Evolutionary conservation across 2,113 vertebrate species (phyloP), one percentile per base, ranked within the genome.

Genomic region (Axis porcinus): DNA sequence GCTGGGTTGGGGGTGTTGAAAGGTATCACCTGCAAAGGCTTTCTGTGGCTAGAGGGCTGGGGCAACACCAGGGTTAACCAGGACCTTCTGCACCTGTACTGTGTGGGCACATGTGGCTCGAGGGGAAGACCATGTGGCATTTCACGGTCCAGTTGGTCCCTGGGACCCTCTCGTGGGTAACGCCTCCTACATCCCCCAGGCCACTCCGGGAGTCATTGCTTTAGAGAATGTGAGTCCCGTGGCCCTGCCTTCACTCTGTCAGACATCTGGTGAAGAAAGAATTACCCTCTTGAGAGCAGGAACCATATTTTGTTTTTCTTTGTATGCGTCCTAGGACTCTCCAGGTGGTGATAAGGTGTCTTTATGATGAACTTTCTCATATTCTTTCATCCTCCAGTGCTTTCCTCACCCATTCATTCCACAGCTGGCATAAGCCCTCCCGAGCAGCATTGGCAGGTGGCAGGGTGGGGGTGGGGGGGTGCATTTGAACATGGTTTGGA

Each of bases 391-490:
- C 14, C 36, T 2, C 50, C 30, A 23, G 3, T 19, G n/a, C 33
- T 33, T 33, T 76, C 14, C 10, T 8, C 52, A 21, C 19, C 33
- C 5, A 0, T 30, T 45, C 15, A 7, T 33, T 19, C 25, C 17
- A 7, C 43, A 28, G 6, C 55, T 76, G 19, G 36, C 91, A 17
- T 13, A 16, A 19, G 64, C 36, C 43, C 8, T 33, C 64, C 36
- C 0, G 0, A 58, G 54, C n/a, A 12, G 25, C 19, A 0, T 5
- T 2, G 11, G 19, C 0, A 28, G 47, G 13, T 3, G 13, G 47
- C 47, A 0, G 47, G 47, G 3, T 1, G 47, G 12, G 47, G 12
- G 3, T 1, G 47, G n/a, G 0, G 6, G 45, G 15, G 10, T 12
- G n/a, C 67, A 2, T 23, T 21, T 12, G 0, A 58, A n/a, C 16